Percentiles rank a stretch among this genome's conserved stretches.
Evolutionary conservation across 2,797 vertebrate species (phyloP).

Genomic region (Falco berigora): DNA sequence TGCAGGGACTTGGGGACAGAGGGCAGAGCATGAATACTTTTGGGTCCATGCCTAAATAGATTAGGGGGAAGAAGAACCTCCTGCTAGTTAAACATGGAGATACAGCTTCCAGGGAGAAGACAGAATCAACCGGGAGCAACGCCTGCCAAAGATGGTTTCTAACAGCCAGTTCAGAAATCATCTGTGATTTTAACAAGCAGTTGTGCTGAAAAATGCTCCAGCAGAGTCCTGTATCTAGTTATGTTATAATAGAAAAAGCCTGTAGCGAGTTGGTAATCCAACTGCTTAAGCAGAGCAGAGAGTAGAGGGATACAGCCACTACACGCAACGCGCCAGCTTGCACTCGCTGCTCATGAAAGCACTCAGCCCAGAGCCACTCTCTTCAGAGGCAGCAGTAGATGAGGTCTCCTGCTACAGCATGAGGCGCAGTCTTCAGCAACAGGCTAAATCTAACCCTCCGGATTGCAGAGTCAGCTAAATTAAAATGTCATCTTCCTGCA

Average conservation of each 20-base stretch:
- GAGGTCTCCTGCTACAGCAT: neutral
- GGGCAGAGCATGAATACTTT: neutral
- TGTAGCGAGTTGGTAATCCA: neutral
- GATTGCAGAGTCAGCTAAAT: slow-evolving; percentile 7
- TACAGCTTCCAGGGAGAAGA: slow-evolving; percentile 17
- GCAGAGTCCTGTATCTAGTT: slow-evolving; percentile 27
- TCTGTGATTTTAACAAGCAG: slow-evolving; percentile 18
- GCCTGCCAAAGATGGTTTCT: slow-evolving; percentile 15
- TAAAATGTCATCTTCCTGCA: slow-evolving; percentile 41
- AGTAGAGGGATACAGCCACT: neutral
- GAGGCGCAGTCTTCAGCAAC: neutral
- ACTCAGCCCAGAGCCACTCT: neutral
- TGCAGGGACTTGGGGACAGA: rapidly evolving
- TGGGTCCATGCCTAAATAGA: neutral
- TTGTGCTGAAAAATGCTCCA: slow-evolving; percentile 19
- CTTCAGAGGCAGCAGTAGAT: neutral
- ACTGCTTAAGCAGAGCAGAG: neutral
- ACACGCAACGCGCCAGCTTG: neutral
- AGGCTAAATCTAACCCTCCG: neutral
- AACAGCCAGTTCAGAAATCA: slow-evolving; percentile 31
- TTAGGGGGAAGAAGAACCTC: slow-evolving; percentile 9
- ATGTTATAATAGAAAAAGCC: slow-evolving; percentile 1
- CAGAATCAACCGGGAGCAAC: neutral
- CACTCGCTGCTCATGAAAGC: neutral
- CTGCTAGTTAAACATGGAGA: neutral